Conservation (phyloP, 1,140 invertebrate genomes). For the Caerostris extrusa region DNA sequence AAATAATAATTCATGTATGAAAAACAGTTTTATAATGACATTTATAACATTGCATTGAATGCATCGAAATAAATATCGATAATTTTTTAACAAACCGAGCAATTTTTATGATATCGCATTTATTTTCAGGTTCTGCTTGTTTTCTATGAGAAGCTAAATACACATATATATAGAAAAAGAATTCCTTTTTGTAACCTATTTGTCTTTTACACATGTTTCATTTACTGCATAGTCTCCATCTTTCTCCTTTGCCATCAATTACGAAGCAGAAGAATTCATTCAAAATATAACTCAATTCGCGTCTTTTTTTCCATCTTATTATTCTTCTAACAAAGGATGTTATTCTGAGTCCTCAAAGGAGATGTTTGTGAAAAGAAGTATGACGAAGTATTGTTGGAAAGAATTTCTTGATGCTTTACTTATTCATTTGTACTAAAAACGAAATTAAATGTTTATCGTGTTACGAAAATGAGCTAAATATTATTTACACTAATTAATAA, state of each 20-base stretch:
- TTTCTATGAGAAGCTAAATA: background rate
- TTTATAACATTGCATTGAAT: no score
- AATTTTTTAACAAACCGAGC: background rate
- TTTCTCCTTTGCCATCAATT: no score
- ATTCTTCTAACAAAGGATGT: slow-evolving; percentile 17
- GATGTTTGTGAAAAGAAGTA: background rate
- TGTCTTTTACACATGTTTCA: no score
- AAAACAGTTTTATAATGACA: no score
- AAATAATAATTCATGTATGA: background rate
- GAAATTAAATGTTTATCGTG: background rate
- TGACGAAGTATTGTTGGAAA: slow-evolving; percentile 4
- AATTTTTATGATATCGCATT: background rate
- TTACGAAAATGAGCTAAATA: background rate
- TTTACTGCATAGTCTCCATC: no score
- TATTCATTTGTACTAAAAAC: background rate
- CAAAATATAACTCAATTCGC: no score
- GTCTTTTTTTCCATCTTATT: slow-evolving; percentile 2
- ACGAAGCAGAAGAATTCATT: no score
- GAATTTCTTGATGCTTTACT: background rate
- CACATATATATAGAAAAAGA: background rate
- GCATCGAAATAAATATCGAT: no score
- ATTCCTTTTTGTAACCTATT: background rate
- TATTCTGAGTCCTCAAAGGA: background rate
- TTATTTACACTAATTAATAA: background rate
- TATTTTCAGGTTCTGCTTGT: background rate